These are phyloP conservation scores for Nemotelus pantherinus DNA, from an alignment of 2,888 invertebrate genomes.

Conservation along the genomic window DNA sequence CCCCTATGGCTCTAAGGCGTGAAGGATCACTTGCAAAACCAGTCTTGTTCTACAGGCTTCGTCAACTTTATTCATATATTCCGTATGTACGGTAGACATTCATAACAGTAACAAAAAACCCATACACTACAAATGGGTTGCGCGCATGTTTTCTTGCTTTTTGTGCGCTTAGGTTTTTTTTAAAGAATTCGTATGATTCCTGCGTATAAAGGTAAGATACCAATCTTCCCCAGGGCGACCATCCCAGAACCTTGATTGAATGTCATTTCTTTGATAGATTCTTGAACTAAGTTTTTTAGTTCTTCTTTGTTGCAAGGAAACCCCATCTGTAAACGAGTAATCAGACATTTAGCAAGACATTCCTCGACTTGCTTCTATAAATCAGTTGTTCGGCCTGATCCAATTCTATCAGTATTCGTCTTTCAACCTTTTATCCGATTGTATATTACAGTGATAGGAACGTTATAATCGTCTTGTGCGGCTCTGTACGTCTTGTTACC, in stretches of 20 bases:
- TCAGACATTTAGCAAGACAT: slow-evolving; percentile 7
- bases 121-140: slow-evolving; percentile 3
- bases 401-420: background rate
- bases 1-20: background rate
- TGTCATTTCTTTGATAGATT: background rate
- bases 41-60: too few species aligned
- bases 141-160: background rate
- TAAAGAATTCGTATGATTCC: background rate
- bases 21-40: slow-evolving; percentile 11
- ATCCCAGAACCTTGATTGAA: too few species aligned
- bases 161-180: background rate
- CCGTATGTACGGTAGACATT: background rate
- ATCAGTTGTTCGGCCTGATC: too few species aligned
- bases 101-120: background rate
- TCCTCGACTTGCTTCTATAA: background rate
- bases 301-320: background rate
- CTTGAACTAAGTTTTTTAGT: background rate
- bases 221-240: background rate
- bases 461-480: background rate
- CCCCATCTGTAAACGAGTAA: background rate
- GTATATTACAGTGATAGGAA: slow-evolving; percentile 4
- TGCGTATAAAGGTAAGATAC: background rate
- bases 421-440: slow-evolving; percentile 8
- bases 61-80: too few species aligned
- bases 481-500: background rate